Evolutionary conservation across 2,888 invertebrate genomes (phyloP).

Genomic region (Lycaena phlaeas): DNA sequence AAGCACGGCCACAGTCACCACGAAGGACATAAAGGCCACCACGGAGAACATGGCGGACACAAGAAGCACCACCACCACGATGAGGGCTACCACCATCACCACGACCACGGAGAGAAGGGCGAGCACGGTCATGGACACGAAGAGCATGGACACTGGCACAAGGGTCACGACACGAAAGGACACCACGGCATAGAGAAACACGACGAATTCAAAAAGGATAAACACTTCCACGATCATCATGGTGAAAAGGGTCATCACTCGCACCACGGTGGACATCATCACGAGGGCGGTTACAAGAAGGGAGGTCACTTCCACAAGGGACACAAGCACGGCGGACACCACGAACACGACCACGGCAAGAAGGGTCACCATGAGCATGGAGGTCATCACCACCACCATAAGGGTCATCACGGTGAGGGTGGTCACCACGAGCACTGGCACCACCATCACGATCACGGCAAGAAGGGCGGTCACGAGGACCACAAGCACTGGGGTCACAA

Average conservation of each 20-base stretch:
- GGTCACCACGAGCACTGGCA: conserved; percentile 84
- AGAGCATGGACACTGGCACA: conserved; percentile 80
- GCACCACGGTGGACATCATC: conserved; percentile 83
- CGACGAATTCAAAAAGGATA: conserved; percentile 88
- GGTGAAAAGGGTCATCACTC: conserved; percentile 84
- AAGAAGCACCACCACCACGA: conserved; percentile 77
- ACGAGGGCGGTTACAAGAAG: conserved; percentile 84
- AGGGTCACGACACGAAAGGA: conserved; percentile 88
- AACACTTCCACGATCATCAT: conserved; percentile 88
- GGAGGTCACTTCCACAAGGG: conserved; percentile 86
- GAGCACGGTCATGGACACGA: conserved; percentile 72
- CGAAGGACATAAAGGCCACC: conserved; percentile 73
- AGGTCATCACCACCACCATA: conserved; percentile 82
- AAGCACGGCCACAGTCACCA: conserved; percentile 81
- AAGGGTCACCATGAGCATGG: conserved; percentile 84
- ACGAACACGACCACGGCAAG: conserved; percentile 84
- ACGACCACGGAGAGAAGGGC: conserved; percentile 76
- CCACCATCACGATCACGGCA: conserved; percentile 80
- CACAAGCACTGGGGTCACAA: conserved; percentile 85
- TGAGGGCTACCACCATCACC: conserved; percentile 76
- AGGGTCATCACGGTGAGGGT: conserved; percentile 83
- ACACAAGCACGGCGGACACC: conserved; percentile 82
- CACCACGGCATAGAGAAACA: conserved; percentile 87
- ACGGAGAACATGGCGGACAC: conserved; percentile 75
- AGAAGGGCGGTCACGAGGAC: conserved; percentile 85